Evolutionary conservation across 2,888 invertebrate species (phyloP).

Genomic region (Melinaea menophilus): DNA sequence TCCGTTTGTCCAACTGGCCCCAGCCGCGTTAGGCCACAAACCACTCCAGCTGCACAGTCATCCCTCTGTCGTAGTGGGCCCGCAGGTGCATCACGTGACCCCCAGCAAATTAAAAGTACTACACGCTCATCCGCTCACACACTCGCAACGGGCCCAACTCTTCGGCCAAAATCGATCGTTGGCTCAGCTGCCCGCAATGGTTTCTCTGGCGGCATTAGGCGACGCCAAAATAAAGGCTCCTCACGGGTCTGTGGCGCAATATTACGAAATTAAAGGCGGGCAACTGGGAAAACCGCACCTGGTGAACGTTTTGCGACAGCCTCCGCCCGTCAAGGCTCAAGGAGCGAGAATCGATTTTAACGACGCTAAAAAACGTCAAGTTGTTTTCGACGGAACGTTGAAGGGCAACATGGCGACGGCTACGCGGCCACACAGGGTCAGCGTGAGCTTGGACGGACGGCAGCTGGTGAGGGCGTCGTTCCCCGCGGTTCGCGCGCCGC

Average conservation of each 20-base stretch:
- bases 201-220: conserved; percentile 58
- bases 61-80: conserved; percentile 46
- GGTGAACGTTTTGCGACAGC: conserved; percentile 65
- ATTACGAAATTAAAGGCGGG: conserved; percentile 65
- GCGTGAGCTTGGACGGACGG: conserved; percentile 54
- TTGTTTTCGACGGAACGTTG: conserved; percentile 41
- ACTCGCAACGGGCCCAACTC: conserved; percentile 55
- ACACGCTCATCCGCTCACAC: conserved; percentile 62
- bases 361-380: conserved; percentile 52
- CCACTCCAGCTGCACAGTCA: conserved; percentile 41
- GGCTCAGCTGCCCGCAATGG: conserved; percentile 54
- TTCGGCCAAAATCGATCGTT: conserved; percentile 50
- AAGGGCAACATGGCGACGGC: conserved; percentile 42
- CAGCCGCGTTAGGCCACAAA: conserved; percentile 43
- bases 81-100: conserved; percentile 51
- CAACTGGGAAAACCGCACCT: conserved; percentile 63
- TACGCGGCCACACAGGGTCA: conserved; percentile 45
- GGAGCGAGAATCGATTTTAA: conserved; percentile 48
- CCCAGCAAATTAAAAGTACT: conserved; percentile 61
- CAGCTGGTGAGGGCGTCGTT: conserved; percentile 50
- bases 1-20: conserved; percentile 51
- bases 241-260: conserved; percentile 59
- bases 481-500: conserved; percentile 44
- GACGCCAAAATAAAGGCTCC: conserved; percentile 54
- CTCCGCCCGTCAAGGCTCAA: conserved; percentile 51